These are phyloP conservation scores for Oligia latruncula DNA, from an alignment of 2,888 invertebrate species.

Conservation along the genomic window DNA sequence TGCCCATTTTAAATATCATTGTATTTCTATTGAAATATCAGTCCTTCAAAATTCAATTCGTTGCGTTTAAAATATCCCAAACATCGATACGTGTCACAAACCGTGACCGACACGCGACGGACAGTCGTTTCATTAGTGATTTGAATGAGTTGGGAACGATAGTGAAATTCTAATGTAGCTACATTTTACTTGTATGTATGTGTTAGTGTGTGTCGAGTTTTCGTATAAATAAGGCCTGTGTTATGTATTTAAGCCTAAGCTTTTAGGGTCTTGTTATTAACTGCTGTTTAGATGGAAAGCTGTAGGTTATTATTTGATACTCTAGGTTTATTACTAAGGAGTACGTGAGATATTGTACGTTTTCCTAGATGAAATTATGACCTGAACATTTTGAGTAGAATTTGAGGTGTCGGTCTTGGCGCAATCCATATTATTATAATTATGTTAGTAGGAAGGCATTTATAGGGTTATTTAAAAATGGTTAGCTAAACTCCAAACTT, in stretches of 20 bases:
- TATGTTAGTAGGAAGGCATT: too few relatives aligned
- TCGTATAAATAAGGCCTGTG: background rate
- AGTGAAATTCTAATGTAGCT: constrained; percentile 32
- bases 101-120: constrained; percentile 20
- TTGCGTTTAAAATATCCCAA: background rate
- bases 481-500: too few relatives aligned
- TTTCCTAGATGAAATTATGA: background rate
- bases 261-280: constrained; percentile 7
- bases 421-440: background rate
- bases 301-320: background rate
- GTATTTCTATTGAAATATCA: background rate
- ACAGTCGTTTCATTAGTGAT: constrained; percentile 43
- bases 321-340: background rate
- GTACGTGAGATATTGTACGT: background rate
- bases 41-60: background rate
- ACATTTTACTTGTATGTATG: constrained; percentile 23
- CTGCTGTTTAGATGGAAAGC: background rate
- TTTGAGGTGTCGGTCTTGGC: background rate
- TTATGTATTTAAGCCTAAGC: constrained; percentile 1
- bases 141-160: constrained; percentile 22
- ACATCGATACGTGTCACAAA: constrained; percentile 24
- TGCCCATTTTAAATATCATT: background rate
- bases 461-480: too few relatives aligned
- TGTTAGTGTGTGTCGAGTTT: background rate
- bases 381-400: background rate